Percentiles rank a stretch among this genome's conserved stretches.
phyloP scores from a whole-genome alignment of 2,113 vertebrate species.

The Hippocampus mohnikei region DNA sequence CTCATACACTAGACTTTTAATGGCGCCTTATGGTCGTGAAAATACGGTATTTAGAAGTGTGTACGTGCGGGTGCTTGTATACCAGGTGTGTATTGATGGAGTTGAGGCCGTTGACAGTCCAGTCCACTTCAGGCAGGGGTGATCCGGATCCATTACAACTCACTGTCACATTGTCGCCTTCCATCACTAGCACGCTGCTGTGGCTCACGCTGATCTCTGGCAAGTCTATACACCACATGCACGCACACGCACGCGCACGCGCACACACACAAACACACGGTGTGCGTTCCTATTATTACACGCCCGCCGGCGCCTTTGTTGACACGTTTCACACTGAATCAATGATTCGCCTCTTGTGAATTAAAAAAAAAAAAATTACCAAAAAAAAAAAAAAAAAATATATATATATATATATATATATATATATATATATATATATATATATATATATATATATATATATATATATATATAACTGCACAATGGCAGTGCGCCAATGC shows the following conservation, averaged over 20 bases:
- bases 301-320: slow-evolving; percentile 20
- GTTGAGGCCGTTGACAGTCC: slow-evolving; percentile 87
- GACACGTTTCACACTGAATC: slow-evolving; percentile 37
- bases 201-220: slow-evolving; percentile 96
- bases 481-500: slow-evolving; percentile 23
- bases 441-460: no score
- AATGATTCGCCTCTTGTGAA: slow-evolving; percentile 52
- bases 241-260: slow-evolving; percentile 11
- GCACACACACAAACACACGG: slow-evolving; percentile 11
- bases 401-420: no score
- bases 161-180: slow-evolving; percentile 90
- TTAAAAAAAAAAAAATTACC: slow-evolving; percentile 24
- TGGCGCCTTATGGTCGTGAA: no score
- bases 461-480: background rate
- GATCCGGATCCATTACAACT: slow-evolving; percentile 92
- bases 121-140: slow-evolving; percentile 92
- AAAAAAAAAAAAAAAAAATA: slow-evolving; percentile 11
- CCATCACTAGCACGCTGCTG: slow-evolving; percentile 84
- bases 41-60: background rate
- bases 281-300: background rate
- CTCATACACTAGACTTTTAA: no score
- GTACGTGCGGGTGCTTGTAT: slow-evolving; percentile 8
- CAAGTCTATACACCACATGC: slow-evolving; percentile 72
- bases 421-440: no score
- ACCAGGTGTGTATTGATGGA: slow-evolving; percentile 98